Percentiles rank a stretch among this genome's conserved stretches.
Conservation (phyloP, 2,888 invertebrate genomes). For the Andrena haemorrhoa region DNA sequence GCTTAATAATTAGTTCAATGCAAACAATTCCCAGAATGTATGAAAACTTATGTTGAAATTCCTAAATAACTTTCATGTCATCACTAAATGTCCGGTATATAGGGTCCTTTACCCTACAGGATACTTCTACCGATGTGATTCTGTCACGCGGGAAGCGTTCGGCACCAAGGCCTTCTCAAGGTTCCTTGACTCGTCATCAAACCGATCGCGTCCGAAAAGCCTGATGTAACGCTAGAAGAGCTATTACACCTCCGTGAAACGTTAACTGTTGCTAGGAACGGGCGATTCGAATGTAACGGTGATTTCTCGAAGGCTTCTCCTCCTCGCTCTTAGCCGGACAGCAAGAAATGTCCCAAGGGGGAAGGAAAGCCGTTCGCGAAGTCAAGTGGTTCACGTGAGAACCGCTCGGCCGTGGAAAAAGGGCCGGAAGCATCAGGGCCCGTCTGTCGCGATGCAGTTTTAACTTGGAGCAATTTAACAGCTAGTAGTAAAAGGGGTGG, state of each 20-base stretch:
- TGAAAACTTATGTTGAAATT: too few relatives aligned
- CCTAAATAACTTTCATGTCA: too few relatives aligned
- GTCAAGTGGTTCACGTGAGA: constrained; percentile 27
- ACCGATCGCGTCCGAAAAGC: too few relatives aligned
- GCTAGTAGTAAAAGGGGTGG: constrained; percentile 73
- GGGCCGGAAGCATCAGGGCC: constrained; percentile 63
- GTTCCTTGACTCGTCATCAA: too few relatives aligned
- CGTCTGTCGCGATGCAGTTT: constrained; percentile 61
- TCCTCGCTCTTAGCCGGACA: background rate
- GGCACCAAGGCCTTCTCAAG: too few relatives aligned
- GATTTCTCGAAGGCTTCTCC: background rate
- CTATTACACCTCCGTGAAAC: background rate
- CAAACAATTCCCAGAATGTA: too few relatives aligned
- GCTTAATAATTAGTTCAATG: too few relatives aligned
- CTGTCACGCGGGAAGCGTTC: too few relatives aligned
- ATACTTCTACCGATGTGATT: too few relatives aligned
- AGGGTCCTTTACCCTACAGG: too few relatives aligned
- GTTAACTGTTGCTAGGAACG: background rate
- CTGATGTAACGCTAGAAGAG: too few relatives aligned
- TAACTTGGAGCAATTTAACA: constrained; percentile 69
- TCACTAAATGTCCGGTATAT: too few relatives aligned
- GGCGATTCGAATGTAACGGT: constrained; percentile 16
- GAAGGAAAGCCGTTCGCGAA: background rate
- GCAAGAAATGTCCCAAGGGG: background rate
- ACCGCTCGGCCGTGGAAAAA: constrained; percentile 34